Base-by-base conservation (phyloP, 1,140 invertebrate genomes). In the Hyles euphorbiae region DNA sequence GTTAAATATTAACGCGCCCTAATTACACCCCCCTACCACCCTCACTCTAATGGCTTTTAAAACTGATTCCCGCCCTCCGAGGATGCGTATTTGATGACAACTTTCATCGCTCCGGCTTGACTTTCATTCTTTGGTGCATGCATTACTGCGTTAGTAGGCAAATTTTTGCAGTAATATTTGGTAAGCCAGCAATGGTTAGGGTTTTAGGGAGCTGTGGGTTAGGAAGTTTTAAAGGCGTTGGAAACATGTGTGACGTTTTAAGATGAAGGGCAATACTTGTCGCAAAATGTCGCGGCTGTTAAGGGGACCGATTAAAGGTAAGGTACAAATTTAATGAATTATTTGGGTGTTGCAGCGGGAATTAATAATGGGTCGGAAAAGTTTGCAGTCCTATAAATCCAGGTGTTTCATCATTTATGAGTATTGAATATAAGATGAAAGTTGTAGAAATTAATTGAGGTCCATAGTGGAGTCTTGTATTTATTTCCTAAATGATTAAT, bases 61-160 rank as follows among this genome's bases (percentile, higher is more conserved):
- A 87, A 87, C 83, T 87, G 84, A 87, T 86, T 87, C 82, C 82
- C 79, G 76, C 81, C 83, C 80, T 66, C 72, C 63, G 68, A 85
- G 78, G 83, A 88, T 88, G 85, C 75, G 85, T 82, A 86, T 88
- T 88, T 88, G 85, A 88, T 88, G 85, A 88, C 84, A 86, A 84
- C 76, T 86, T 75, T 76, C 72, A 64, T 68, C 74, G 72, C 76
- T 78, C 72, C 45, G n/a, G 22, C 22, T 11, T 11, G 32, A 12
- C 33, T 56, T 5, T 9, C 3, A 22, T n/a, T n/a, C 12, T 48
- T 40, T 40, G 8, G 36, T 8, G 36, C 36, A 40, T 8, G 2
- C 36, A 40, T 40, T 40, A 40, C 8, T 40, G 36, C 8, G 8
- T 40, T 22, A 45, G n/a, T 48, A 48, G 12, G 10, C n/a, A 45